Evolutionary conservation across 2,797 vertebrate species (phyloP).

Genomic region (Silurus aristotelis): DNA sequence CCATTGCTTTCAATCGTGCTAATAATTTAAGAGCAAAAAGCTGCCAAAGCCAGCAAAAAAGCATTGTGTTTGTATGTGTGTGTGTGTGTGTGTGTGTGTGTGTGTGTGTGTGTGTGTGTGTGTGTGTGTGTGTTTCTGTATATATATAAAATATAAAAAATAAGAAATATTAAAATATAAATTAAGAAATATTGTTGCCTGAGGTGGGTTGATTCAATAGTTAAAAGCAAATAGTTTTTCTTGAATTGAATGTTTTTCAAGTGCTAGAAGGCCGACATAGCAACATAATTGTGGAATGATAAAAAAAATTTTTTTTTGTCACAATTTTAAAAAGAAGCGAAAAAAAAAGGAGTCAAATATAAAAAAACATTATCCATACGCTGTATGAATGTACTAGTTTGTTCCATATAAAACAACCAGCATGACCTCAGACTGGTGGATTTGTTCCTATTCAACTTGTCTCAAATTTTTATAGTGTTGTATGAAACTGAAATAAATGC

Average conservation of each 20-base stretch:
- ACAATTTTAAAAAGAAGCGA: not conserved
- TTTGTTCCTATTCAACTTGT: not conserved
- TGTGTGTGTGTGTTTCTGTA: too few relatives aligned
- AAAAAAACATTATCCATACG: not conserved
- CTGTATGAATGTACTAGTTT: not conserved
- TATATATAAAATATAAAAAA: too few relatives aligned
- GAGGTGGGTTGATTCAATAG: not conserved
- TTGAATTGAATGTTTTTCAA: not conserved
- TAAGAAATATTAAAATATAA: not conserved
- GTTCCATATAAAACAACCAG: not conserved
- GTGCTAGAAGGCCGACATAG: not conserved
- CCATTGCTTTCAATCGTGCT: not conserved
- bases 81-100: too few relatives aligned
- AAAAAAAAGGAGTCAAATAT: not conserved
- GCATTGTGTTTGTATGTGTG: not conserved
- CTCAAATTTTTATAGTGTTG: not conserved
- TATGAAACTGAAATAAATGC: not conserved
- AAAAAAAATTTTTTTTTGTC: not conserved
- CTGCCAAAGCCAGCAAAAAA: not conserved
- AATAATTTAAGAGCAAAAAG: not conserved
- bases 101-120: too few relatives aligned
- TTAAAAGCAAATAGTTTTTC: not conserved
- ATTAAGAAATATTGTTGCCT: not conserved
- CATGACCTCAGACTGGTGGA: not conserved
- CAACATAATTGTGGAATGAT: not conserved